Conservation (phyloP, 2,113 vertebrate species). For the Hypocryptadius cinnamomeus region DNA sequence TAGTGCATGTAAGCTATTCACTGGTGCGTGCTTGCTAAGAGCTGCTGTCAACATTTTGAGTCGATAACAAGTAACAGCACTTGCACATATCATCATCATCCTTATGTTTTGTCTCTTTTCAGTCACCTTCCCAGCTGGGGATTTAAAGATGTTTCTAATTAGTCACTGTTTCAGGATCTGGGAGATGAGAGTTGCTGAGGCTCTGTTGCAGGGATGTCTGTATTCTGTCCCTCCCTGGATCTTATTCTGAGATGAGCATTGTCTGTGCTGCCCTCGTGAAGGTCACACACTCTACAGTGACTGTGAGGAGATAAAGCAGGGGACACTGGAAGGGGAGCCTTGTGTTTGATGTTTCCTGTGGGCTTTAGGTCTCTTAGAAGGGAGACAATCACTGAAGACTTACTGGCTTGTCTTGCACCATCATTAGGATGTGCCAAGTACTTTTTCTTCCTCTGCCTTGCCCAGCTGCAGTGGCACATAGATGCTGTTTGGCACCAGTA, state of each 20-base stretch:
- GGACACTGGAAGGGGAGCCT: neutral
- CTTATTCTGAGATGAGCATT: neutral
- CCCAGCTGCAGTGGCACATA: neutral
- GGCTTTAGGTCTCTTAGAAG: neutral
- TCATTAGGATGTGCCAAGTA: neutral
- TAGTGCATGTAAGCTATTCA: neutral
- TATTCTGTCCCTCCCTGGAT: neutral
- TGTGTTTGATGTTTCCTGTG: neutral
- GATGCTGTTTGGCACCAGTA: neutral
- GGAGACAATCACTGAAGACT: neutral
- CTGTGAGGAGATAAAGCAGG: neutral
- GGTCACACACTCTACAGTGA: neutral
- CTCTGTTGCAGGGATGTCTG: neutral
- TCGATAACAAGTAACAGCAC: slow-evolving; percentile 11
- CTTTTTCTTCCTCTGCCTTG: neutral
- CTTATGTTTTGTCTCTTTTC: slow-evolving; percentile 7
- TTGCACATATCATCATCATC: slow-evolving; percentile 15
- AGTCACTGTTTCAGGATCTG: neutral
- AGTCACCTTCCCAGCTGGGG: neutral
- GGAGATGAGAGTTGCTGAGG: neutral
- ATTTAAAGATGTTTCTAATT: slow-evolving; percentile 26
- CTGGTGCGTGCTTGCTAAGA: neutral
- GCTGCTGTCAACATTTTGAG: slow-evolving; percentile 29
- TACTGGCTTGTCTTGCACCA: neutral
- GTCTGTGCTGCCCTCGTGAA: neutral